Base-by-base conservation (phyloP, 1,140 invertebrate species). In the Musca domestica region DNA sequence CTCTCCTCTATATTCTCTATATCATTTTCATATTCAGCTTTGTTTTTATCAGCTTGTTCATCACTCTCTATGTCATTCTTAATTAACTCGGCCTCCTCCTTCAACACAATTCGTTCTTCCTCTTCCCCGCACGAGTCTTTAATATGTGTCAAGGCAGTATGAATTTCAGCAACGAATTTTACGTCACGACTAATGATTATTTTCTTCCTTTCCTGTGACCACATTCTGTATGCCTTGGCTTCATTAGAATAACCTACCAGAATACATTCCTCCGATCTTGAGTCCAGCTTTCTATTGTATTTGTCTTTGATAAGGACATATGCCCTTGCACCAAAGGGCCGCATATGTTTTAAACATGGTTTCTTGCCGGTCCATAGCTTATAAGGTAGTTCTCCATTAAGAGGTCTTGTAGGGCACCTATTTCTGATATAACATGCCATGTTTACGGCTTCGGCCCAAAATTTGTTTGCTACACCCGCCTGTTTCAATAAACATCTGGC, bases 361-460 rank as follows among this genome's bases (percentile, higher is more conserved):
- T 76, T 83, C 63, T 67, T 71, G 2, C 71, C 72, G 52, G 69
- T 73, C 70, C 78, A 83, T 14, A 74, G 17, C 64, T 83, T 77
- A 48, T 75, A 67, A 7, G 82, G 81, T 10, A 78, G 81, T 63
- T 66, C 22, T 27, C 64, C 52, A 19, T 30, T 20, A 14, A 68
- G 34, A 25, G 54, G 47, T 22, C 69, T 58, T 64, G 70, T 69
- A 76, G 68, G 64, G 66, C 66, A 76, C 67, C 72, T 17, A 54
- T 73, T 78, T 51, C 72, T 67, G 3, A 74, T 64, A 22, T 70
- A 69, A 34, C 47, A 67, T 47, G 70, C 63, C n/a, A 67, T 73
- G 23, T 30, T 41, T 0, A 72, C 23, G n/a, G 69, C 73, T n/a
- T n/a, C n/a, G n/a, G n/a, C n/a, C n/a, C n/a, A n/a, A n/a, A n/a